These are phyloP conservation scores for Spatulosminthurus flaviceps DNA, from an alignment of 2,888 invertebrate species.

Conservation along the genomic window DNA sequence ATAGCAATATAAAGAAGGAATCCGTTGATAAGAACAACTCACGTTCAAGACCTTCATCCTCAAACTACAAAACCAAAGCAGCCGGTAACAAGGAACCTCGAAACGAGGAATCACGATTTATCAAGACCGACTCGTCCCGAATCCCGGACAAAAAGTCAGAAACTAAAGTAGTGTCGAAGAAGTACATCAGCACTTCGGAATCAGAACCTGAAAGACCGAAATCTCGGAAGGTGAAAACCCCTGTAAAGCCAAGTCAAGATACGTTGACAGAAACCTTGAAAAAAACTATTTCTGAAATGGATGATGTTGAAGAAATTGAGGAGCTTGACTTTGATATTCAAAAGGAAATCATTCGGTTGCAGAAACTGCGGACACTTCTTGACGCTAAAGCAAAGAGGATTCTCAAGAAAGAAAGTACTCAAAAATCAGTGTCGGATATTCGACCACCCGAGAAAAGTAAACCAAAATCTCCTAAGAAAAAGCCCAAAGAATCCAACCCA, in stretches of 20 bases:
- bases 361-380: conserved; percentile 25
- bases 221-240: not conserved
- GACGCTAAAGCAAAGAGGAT: conserved; percentile 36
- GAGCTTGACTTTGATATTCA: conserved; percentile 34
- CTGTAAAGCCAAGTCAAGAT: not conserved
- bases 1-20: not conserved
- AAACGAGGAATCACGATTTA: not conserved
- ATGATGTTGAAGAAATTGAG: conserved; percentile 24
- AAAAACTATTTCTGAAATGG: conserved; percentile 9
- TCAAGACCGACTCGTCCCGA: not conserved
- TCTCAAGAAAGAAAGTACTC: not conserved
- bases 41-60: not conserved
- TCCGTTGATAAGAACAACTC: not conserved
- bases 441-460: not conserved
- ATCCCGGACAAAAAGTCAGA: conserved; percentile 18
- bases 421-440: not conserved
- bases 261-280: not conserved
- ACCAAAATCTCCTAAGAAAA: not conserved
- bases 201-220: not conserved
- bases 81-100: not conserved
- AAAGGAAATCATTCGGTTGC: conserved; percentile 24
- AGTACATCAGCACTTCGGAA: not conserved
- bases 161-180: not conserved
- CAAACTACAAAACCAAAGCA: not conserved
- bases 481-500: not conserved